Percentiles rank a stretch among this genome's conserved stretches.
Evolutionary conservation across 2,113 vertebrate species (phyloP).

Genomic region (Misgurnus anguillicaudatus): DNA sequence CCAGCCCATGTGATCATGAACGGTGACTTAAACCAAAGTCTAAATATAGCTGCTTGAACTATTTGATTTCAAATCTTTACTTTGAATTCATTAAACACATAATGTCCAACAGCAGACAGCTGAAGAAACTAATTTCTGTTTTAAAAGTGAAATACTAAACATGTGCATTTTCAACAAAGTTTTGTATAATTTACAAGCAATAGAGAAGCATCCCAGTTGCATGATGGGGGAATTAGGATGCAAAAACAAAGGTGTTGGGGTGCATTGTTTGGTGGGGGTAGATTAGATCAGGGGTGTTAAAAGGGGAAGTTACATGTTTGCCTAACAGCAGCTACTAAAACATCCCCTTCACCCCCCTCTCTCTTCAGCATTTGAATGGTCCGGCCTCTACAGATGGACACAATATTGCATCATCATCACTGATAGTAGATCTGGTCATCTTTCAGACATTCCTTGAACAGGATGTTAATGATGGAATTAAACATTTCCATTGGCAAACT

Average conservation of each 20-base stretch:
- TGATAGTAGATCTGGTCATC: slow-evolving; percentile 81
- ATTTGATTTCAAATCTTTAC: no score
- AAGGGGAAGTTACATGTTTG: background rate
- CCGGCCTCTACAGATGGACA: slow-evolving; percentile 76
- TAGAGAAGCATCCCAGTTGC: background rate
- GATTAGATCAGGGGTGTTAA: background rate
- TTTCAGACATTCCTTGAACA: slow-evolving; percentile 88
- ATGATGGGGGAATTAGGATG: slow-evolving; percentile 21
- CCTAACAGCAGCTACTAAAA: background rate
- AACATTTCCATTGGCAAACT: no score
- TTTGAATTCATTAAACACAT: background rate
- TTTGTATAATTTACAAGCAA: background rate
- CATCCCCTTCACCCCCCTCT: slow-evolving; percentile 80
- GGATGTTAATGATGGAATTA: slow-evolving; percentile 6
- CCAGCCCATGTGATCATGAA: background rate
- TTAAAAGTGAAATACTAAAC: background rate
- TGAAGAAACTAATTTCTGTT: no score
- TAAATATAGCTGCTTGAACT: no score
- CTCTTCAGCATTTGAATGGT: slow-evolving; percentile 76
- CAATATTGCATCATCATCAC: slow-evolving; percentile 78
- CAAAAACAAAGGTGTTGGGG: background rate
- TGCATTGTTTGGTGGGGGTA: background rate
- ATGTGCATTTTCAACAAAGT: background rate
- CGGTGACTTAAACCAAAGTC: background rate
- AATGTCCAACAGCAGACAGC: background rate